These are phyloP conservation scores for Torymus aiolomorphi DNA, from an alignment of 2,888 invertebrate genomes.

Conservation along the genomic window DNA sequence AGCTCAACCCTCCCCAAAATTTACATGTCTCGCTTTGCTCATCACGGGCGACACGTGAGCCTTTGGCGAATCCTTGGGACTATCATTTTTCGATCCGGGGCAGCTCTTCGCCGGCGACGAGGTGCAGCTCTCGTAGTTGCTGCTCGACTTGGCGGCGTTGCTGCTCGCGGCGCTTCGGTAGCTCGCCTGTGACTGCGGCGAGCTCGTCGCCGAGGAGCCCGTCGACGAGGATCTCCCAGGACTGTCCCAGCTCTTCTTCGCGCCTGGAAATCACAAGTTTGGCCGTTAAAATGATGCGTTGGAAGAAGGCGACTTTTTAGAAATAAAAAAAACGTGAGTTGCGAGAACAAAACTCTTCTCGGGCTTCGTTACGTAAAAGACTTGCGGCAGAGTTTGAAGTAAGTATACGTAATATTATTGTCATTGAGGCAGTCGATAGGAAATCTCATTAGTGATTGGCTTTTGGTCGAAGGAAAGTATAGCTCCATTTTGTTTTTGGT, in stretches of 20 bases:
- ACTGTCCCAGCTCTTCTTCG: conserved; percentile 66
- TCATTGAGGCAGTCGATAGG: too few species aligned
- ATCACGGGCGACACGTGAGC: conserved; percentile 63
- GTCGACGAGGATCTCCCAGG: conserved; percentile 60
- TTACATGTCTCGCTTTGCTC: conserved; percentile 68
- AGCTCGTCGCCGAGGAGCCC: conserved; percentile 62
- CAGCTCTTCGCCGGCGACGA: conserved; percentile 63
- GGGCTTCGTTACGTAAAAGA: too few species aligned
- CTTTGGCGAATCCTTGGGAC: conserved; percentile 61
- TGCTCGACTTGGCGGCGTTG: conserved; percentile 58
- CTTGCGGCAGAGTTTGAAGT: too few species aligned
- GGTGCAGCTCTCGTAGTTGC: conserved; percentile 66
- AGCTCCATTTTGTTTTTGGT: too few species aligned
- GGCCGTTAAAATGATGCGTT: too few species aligned
- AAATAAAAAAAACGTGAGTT: too few species aligned
- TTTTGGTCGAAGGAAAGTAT: too few species aligned
- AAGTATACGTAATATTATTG: too few species aligned
- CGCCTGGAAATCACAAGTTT: conserved; percentile 41
- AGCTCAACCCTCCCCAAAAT: too few species aligned
- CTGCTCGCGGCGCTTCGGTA: conserved; percentile 58
- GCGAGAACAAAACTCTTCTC: too few species aligned
- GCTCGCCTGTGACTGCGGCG: conserved; percentile 60
- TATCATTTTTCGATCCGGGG: conserved; percentile 59
- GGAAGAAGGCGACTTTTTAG: too few species aligned
- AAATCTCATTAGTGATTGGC: too few species aligned